These are phyloP conservation scores for Ctenosaura bakeri DNA, from an alignment of 2,797 vertebrate species.

Conservation along the genomic window DNA sequence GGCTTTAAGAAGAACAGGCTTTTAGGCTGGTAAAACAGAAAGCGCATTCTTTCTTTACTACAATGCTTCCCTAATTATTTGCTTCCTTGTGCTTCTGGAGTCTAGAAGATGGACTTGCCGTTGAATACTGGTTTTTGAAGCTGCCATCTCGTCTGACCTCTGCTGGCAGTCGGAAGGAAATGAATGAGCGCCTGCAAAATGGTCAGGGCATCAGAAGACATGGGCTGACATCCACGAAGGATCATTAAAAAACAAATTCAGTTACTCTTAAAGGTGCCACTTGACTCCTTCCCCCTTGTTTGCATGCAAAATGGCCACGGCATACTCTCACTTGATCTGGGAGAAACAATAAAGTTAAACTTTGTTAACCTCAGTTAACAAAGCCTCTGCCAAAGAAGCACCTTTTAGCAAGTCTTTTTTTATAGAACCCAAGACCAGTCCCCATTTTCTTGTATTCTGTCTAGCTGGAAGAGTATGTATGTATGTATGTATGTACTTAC, in stretches of 20 bases:
- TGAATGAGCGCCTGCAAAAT: background rate
- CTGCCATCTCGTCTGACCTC: constrained; percentile 65
- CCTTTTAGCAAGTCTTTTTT: too few relatives aligned
- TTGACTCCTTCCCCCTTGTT: too few relatives aligned
- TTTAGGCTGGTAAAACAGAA: constrained; percentile 34
- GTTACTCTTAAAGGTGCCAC: too few relatives aligned
- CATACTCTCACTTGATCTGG: accelerated
- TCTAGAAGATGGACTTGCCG: background rate
- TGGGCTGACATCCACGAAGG: too few relatives aligned
- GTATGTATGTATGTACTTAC: too few relatives aligned
- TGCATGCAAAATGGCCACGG: background rate
- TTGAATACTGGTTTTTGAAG: background rate
- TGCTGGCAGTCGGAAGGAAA: constrained; percentile 56
- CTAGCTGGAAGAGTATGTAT: too few relatives aligned
- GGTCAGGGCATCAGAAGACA: background rate
- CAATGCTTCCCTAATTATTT: background rate
- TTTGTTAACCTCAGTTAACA: too few relatives aligned
- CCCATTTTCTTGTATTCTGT: too few relatives aligned
- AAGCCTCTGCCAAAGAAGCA: too few relatives aligned
- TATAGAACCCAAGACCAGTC: too few relatives aligned
- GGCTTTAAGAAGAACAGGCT: background rate
- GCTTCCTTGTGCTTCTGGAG: background rate
- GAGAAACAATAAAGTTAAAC: background rate
- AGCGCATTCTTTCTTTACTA: background rate
- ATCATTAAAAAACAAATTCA: too few relatives aligned